A percentile compares a stretch with the other conserved stretches of the same genome.
Evolutionary conservation across 2,797 vertebrate genomes (phyloP).

Genomic region (Zalophus californianus): DNA sequence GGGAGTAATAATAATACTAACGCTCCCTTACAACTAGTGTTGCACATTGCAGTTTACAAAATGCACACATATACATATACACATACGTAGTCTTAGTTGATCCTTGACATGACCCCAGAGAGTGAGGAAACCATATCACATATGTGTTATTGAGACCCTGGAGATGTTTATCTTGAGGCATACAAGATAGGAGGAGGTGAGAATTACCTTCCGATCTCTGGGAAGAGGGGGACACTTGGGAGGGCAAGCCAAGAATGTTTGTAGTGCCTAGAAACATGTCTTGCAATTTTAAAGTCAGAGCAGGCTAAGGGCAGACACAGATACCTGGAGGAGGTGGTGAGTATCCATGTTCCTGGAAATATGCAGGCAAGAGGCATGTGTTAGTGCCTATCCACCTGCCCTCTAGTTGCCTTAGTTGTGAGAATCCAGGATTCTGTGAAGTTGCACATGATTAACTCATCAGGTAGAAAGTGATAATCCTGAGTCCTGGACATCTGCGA

Average conservation of each 20-base stretch:
- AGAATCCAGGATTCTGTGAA: slow-evolving; percentile 5
- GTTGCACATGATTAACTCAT: background rate
- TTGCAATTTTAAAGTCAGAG: background rate
- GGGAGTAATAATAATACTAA: background rate
- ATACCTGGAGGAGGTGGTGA: background rate
- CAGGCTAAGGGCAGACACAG: background rate
- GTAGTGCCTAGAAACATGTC: background rate
- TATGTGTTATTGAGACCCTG: background rate
- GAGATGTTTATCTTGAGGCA: background rate
- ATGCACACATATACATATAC: background rate
- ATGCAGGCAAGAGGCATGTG: background rate
- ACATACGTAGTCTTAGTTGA: background rate
- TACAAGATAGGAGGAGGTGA: background rate
- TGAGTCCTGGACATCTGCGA: background rate
- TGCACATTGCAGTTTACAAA: background rate
- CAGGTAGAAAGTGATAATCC: slow-evolving; percentile 30
- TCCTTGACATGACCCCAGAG: background rate
- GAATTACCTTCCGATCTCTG: background rate
- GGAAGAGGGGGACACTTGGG: background rate
- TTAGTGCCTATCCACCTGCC: background rate
- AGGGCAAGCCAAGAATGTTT: background rate
- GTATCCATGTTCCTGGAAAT: background rate
- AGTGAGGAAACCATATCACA: background rate
- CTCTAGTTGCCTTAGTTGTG: background rate
- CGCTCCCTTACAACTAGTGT: background rate